phyloP scores from a whole-genome alignment of 2,888 invertebrate species.

The Euplagia quadripunctaria region DNA sequence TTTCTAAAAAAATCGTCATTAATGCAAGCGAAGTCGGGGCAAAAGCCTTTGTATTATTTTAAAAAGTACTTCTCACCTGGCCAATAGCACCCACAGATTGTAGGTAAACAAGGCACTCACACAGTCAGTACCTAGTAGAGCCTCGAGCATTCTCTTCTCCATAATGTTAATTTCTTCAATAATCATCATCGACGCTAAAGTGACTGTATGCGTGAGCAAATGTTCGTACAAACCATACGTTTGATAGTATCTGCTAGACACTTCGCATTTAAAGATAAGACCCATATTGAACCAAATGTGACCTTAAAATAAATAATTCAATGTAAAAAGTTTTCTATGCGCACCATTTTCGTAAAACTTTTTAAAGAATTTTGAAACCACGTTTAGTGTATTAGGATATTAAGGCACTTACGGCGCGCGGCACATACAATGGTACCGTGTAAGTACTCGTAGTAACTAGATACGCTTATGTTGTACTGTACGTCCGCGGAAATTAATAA shows the following conservation, averaged over 20 bases:
- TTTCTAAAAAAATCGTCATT: not conserved
- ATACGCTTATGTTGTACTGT: no score
- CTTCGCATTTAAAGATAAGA: conserved; percentile 52
- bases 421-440: no score
- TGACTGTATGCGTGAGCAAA: conserved; percentile 59
- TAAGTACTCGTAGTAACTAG: no score
- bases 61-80: conserved; percentile 61
- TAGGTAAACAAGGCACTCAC: conserved; percentile 70
- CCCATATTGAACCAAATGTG: conserved; percentile 67
- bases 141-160: conserved; percentile 66
- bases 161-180: conserved; percentile 59
- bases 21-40: not conserved
- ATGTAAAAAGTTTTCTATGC: not conserved
- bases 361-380: not conserved
- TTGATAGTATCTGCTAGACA: conserved; percentile 27
- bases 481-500: no score
- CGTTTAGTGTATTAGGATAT: no score
- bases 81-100: conserved; percentile 72
- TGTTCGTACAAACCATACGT: conserved; percentile 66
- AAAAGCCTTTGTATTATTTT: not conserved
- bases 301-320: conserved; percentile 53
- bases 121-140: conserved; percentile 64
- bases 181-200: conserved; percentile 59
- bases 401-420: no score
- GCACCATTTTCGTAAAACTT: not conserved